Evolutionary conservation across 2,797 vertebrate genomes (phyloP).

Genomic region (Margarornis squamiger): DNA sequence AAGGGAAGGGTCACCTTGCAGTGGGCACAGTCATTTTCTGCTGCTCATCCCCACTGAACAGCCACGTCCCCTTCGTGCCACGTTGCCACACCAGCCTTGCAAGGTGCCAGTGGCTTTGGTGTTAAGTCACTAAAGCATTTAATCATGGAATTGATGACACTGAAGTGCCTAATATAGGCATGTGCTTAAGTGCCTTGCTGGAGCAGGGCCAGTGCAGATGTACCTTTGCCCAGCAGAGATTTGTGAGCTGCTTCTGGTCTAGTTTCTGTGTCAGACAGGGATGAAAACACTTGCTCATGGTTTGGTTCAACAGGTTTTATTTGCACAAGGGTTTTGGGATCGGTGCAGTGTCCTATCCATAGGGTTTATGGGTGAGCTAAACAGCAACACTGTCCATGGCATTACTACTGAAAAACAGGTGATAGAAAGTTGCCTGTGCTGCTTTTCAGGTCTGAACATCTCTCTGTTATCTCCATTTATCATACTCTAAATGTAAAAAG

Average conservation of each 20-base stretch:
- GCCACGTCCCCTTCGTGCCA: background rate
- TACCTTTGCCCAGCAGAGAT: background rate
- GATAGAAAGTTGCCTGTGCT: background rate
- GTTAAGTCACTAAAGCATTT: constrained; percentile 42
- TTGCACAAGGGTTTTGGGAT: background rate
- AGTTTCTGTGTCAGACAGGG: background rate
- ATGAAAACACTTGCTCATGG: background rate
- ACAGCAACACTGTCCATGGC: background rate
- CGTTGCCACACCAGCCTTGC: background rate
- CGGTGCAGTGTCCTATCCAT: background rate
- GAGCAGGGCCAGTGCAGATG: background rate
- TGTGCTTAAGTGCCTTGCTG: constrained; percentile 34
- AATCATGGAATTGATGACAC: constrained; percentile 9
- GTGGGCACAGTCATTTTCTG: background rate
- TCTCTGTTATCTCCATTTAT: background rate
- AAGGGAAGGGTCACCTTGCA: background rate
- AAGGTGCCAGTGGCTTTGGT: background rate
- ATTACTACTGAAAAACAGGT: background rate
- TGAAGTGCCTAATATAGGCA: background rate
- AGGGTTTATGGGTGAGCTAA: background rate
- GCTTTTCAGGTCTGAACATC: background rate
- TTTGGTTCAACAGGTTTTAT: background rate
- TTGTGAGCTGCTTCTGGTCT: background rate
- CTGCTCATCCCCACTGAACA: background rate
- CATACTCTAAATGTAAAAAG: background rate